phyloP scores from a whole-genome alignment of 2,797 vertebrate genomes.

The Chelon auratus region DNA sequence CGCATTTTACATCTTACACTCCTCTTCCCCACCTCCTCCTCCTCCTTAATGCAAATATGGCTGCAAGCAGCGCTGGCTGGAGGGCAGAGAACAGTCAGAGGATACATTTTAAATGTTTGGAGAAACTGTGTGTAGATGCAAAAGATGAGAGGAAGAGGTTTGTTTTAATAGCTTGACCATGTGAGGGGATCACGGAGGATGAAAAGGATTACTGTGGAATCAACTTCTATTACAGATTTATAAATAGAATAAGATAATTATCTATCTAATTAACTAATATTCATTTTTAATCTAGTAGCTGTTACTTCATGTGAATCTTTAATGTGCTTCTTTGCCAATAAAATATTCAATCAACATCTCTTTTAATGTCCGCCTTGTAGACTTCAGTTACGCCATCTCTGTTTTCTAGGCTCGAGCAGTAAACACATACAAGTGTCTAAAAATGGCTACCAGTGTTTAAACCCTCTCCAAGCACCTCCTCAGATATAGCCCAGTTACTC shows the following conservation, averaged over 20 bases:
- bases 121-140: constrained; percentile 48
- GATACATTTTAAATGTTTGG: constrained; percentile 56
- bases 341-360: constrained; percentile 15
- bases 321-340: constrained; percentile 25
- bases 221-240: constrained; percentile 23
- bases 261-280: constrained; percentile 6
- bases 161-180: constrained; percentile 48
- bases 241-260: constrained; percentile 20
- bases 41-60: constrained; percentile 69
- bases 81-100: constrained; percentile 69
- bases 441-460: constrained; percentile 13
- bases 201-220: constrained; percentile 26
- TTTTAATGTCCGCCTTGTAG: constrained; percentile 14
- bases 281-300: constrained; percentile 11
- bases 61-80: constrained; percentile 56
- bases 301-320: constrained; percentile 32
- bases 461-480: neutral
- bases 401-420: constrained; percentile 8
- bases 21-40: constrained; percentile 41
- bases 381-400: neutral
- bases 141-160: constrained; percentile 30
- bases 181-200: constrained; percentile 41
- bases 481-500: constrained; percentile 10
- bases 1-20: constrained; percentile 42
- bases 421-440: constrained; percentile 8